These are phyloP conservation scores for Camptogramma bilineatum DNA, from an alignment of 2,888 invertebrate genomes.

Conservation along the genomic window DNA sequence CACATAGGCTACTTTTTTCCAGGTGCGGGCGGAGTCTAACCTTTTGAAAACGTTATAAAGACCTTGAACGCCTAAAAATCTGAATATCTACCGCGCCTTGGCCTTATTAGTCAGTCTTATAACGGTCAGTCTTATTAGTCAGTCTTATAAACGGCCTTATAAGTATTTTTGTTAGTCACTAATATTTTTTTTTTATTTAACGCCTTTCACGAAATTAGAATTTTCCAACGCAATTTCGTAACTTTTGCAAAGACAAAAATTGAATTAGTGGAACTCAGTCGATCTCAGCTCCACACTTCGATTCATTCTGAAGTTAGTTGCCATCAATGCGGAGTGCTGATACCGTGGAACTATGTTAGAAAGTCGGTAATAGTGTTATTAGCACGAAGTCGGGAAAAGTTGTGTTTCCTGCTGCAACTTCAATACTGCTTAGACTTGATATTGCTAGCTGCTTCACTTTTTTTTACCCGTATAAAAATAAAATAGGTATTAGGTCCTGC, in stretches of 20 bases:
- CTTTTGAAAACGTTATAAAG: no score
- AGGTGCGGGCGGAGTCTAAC: no score
- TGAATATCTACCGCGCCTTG: no score
- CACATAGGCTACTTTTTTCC: no score
- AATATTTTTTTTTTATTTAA: no score
- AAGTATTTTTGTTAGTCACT: no score
- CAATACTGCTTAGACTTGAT: not conserved
- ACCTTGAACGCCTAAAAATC: no score
- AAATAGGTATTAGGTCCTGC: no score
- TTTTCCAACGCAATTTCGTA: conserved; percentile 8
- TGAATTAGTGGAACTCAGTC: conserved; percentile 25
- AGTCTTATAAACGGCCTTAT: no score
- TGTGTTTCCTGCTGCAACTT: not conserved
- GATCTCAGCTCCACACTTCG: conserved; percentile 29
- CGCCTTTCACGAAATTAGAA: not conserved
- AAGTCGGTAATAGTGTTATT: conserved; percentile 68
- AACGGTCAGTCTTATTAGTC: no score
- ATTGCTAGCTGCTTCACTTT: not conserved
- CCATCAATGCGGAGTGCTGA: conserved; percentile 41
- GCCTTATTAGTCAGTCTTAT: no score
- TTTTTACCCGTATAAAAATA: no score
- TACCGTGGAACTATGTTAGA: conserved; percentile 49
- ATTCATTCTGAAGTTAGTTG: conserved; percentile 34
- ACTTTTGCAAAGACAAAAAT: conserved; percentile 18
- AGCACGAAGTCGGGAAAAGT: conserved; percentile 32